Conservation (phyloP, 2,113 vertebrate genomes). For the Scopus umbretta region DNA sequence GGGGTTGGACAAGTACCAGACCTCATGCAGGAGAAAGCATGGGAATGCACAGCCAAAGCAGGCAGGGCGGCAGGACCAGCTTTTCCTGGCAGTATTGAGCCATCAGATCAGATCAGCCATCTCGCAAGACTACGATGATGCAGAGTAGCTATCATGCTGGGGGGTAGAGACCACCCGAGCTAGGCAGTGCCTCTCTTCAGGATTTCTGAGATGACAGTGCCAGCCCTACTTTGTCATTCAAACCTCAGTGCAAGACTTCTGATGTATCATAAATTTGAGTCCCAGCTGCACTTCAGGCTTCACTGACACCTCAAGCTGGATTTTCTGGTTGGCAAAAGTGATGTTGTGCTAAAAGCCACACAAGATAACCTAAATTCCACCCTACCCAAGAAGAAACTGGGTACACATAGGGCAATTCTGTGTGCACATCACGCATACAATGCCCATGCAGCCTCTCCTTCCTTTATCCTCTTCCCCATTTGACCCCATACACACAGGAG, state of each 20-base stretch:
- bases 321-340: background rate
- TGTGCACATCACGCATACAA: background rate
- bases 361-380: background rate
- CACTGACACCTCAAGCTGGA: background rate
- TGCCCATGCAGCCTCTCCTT: background rate
- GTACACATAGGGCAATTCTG: background rate
- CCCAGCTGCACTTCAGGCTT: background rate
- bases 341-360: background rate
- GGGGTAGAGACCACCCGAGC: background rate
- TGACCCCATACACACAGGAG: background rate
- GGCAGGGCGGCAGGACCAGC: background rate
- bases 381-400: background rate
- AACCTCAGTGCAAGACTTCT: background rate
- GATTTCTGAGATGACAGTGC: background rate
- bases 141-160: background rate
- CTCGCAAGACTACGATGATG: background rate
- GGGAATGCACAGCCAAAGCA: slow-evolving; percentile 17
- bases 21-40: slow-evolving; percentile 26
- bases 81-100: background rate
- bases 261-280: background rate
- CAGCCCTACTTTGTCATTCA: background rate
- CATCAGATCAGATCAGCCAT: background rate
- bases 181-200: background rate
- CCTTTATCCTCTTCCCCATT: background rate
- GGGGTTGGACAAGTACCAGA: slow-evolving; percentile 23